phyloP scores from a whole-genome alignment of 2,113 vertebrate genomes.

The Phrynosoma blainvillii region DNA sequence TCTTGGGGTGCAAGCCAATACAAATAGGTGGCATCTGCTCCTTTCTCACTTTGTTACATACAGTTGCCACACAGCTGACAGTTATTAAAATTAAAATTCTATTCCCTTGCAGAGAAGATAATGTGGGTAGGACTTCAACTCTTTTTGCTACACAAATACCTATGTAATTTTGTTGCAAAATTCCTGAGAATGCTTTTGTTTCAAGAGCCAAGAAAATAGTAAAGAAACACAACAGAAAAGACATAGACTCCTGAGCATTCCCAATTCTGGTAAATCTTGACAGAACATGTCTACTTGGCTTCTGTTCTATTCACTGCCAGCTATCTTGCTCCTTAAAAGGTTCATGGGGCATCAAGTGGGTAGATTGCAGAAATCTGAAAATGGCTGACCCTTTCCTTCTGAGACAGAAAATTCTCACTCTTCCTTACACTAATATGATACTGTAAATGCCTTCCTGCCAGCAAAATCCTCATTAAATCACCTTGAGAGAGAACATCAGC shows the following conservation, averaged over 20 bases:
- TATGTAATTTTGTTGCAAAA: not conserved
- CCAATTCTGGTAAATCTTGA: not conserved
- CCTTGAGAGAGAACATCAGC: not conserved
- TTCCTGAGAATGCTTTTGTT: not conserved
- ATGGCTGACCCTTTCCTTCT: not conserved
- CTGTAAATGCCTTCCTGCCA: not conserved
- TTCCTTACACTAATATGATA: not conserved
- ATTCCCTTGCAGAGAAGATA: not conserved
- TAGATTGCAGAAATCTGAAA: not conserved
- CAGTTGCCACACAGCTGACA: no score
- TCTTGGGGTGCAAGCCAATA: no score
- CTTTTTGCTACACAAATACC: not conserved
- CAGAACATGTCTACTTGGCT: not conserved
- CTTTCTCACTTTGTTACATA: no score
- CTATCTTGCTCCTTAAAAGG: not conserved
- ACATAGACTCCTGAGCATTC: not conserved
- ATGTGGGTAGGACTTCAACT: not conserved
- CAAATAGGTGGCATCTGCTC: no score
- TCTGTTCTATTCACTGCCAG: not conserved
- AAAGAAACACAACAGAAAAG: not conserved
- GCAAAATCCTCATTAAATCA: conserved; percentile 4
- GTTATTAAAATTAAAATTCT: no score
- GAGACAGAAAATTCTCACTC: not conserved
- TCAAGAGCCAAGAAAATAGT: not conserved
- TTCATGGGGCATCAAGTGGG: not conserved